These are phyloP conservation scores for Copsychus sechellarum DNA, from an alignment of 2,113 vertebrate species.

Conservation along the genomic window DNA sequence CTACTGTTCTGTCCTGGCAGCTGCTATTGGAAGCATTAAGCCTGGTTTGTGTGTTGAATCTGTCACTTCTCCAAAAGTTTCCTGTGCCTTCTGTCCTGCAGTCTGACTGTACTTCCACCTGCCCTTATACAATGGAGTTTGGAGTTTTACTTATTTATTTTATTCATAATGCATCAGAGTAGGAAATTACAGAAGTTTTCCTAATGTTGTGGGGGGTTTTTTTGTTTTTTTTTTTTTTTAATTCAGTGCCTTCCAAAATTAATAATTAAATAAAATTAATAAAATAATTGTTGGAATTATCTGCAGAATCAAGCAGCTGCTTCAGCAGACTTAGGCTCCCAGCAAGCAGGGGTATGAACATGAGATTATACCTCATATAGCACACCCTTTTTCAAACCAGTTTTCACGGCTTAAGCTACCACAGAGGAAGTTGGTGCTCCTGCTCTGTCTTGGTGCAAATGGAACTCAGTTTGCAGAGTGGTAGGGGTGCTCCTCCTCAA, in stretches of 20 bases:
- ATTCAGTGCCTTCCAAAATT: not conserved
- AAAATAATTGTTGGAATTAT: not conserved
- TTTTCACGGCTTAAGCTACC: not conserved
- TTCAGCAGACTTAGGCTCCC: not conserved
- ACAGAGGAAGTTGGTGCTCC: not conserved
- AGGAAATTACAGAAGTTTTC: not conserved
- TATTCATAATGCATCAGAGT: not conserved
- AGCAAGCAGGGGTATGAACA: not conserved
- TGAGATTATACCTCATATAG: not conserved
- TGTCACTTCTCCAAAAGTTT: not conserved
- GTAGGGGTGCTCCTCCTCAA: not conserved
- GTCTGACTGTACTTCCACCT: not conserved
- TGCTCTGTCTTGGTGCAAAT: not conserved
- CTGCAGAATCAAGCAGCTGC: not conserved
- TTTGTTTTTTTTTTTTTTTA: not conserved
- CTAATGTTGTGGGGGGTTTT: accelerated
- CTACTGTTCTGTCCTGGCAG: not conserved
- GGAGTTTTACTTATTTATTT: not conserved
- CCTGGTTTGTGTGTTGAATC: not conserved
- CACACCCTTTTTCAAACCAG: not conserved
- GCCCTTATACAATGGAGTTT: not conserved
- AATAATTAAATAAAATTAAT: too few relatives aligned
- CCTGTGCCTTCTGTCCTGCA: not conserved
- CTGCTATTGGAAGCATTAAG: not conserved
- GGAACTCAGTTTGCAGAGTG: accelerated